phyloP scores from a whole-genome alignment of 2,113 vertebrate genomes.

The Alaudala cheleensis region DNA sequence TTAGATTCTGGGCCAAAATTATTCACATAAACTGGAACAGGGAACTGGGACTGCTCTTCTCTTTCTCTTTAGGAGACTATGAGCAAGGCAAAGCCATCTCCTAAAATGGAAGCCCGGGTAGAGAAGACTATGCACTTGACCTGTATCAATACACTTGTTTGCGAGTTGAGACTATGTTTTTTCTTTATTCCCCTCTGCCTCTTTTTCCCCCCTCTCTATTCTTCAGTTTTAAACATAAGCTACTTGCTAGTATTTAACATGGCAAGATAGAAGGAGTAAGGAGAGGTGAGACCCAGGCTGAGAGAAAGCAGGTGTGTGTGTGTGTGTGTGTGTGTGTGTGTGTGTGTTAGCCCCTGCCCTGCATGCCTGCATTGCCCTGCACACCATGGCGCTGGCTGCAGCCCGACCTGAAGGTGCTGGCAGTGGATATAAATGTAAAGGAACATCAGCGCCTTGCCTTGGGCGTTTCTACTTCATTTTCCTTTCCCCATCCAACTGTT shows the following conservation, averaged over 20 bases:
- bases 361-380: rapidly evolving
- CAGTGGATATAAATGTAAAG: neutral
- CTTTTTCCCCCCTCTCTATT: neutral
- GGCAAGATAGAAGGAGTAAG: neutral
- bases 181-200: neutral
- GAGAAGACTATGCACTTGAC: neutral
- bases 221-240: neutral
- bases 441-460: neutral
- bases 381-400: neutral
- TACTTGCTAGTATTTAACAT: neutral
- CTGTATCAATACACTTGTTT: neutral
- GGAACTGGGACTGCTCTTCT: neutral
- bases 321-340: rapidly evolving
- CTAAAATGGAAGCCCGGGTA: neutral
- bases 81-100: neutral
- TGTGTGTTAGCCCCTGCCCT: neutral
- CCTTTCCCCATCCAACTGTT: neutral
- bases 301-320: neutral
- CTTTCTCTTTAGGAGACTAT: neutral
- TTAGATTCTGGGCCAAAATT: neutral
- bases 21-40: neutral
- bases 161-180: neutral
- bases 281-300: neutral
- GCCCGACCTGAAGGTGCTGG: neutral
- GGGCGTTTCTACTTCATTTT: neutral